Evolutionary conservation across 2,797 vertebrate genomes (phyloP), one percentile per base, ranked within the genome.

Genomic region (Gastrophryne carolinensis): DNA sequence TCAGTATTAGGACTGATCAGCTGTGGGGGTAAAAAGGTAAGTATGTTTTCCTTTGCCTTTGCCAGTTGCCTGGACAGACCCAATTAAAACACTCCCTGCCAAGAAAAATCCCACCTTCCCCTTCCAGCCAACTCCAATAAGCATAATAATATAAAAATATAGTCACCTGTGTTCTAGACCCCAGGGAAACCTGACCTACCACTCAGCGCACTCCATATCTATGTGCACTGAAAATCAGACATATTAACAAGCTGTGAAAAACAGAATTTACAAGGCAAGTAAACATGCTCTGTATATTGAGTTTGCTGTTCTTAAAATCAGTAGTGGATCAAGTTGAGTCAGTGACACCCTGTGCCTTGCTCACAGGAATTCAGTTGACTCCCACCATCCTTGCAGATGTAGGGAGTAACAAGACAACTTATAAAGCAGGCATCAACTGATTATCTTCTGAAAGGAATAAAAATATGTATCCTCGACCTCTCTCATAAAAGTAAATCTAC

Each of bases 311-410:
- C 8, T 3, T 7, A 54, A 53, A 37, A 24, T 5, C 13, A 34
- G 53, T n/a, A 64, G 61, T 39, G 47, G 15, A 24, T 54, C 37
- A 54, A n/a, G n/a, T 53, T 24, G 52, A 67, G 13, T 21, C 10
- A 27, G 32, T 27, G 49, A 54, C 49, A 68, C 54, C 50, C 50
- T 39, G 65, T 53, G 65, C 21, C 26, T 54, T 26, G 32, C 15
- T 9, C 29, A 54, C 13, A 68, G 54, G 49, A 68, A 68, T 68
- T 30, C 34, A 53, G 35, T 27, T 68, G 65, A 68, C 49, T 68
- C 65, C 65, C 65, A 68, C 65, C n/a, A 24, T 27, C 50, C 23
- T 54, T 32, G 19, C 32, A 27, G 23, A 17, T 26, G 21, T 23
- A 27, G 34, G 64, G 49, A 66, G 47, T 66, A 35, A 24, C 3